Evolutionary conservation across 2,797 vertebrate species (phyloP).

Genomic region (Anisognathus igniventris): DNA sequence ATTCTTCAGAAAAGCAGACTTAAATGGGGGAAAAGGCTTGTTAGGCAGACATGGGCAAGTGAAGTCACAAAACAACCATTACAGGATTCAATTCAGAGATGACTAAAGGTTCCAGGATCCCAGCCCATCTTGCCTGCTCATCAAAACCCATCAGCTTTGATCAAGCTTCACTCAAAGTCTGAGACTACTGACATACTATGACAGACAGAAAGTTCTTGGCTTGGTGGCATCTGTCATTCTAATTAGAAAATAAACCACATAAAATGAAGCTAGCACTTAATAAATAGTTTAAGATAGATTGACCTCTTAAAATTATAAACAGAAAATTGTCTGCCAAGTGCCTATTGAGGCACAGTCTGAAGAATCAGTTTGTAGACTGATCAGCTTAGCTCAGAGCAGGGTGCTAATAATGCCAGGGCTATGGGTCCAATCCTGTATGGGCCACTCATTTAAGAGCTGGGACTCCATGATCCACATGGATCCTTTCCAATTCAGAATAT

Average conservation of each 20-base stretch:
- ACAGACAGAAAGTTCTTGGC: neutral
- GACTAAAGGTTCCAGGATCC: neutral
- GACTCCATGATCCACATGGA: accelerated
- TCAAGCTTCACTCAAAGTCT: neutral
- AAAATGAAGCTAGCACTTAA: neutral
- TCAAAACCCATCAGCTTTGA: neutral
- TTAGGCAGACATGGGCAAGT: neutral
- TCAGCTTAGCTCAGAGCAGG: neutral
- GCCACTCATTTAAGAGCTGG: neutral
- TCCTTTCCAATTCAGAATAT: neutral
- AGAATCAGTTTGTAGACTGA: neutral
- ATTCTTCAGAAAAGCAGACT: neutral
- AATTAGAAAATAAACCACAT: neutral
- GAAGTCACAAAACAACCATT: neutral
- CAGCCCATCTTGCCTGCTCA: neutral
- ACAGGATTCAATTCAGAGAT: neutral
- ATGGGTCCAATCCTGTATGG: neutral
- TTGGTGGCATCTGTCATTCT: neutral
- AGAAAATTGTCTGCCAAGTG: neutral
- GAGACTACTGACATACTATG: neutral
- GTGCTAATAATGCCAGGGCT: neutral
- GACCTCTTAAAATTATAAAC: neutral
- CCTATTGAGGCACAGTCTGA: neutral
- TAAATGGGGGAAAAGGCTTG: neutral
- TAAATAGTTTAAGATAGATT: neutral